These are phyloP conservation scores for Molanna angustata DNA, from an alignment of 2,888 invertebrate genomes.

Conservation along the genomic window DNA sequence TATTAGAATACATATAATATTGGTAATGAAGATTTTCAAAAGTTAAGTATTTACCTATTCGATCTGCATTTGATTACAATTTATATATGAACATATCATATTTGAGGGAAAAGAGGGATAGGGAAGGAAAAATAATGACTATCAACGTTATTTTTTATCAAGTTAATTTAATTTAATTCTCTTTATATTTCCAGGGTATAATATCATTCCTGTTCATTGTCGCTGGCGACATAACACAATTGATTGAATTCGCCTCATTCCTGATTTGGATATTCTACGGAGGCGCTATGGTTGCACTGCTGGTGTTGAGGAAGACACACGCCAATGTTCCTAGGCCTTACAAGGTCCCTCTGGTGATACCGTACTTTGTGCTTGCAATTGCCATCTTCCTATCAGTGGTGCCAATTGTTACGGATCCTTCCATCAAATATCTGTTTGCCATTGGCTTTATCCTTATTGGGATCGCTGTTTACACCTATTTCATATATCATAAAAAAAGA, in stretches of 20 bases:
- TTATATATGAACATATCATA: background rate
- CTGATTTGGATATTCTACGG: constrained; percentile 88
- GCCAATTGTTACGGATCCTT: constrained; percentile 74
- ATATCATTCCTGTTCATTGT: constrained; percentile 69
- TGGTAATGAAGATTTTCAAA: background rate
- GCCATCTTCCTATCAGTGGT: constrained; percentile 70
- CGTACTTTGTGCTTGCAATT: constrained; percentile 67
- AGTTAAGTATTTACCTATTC: background rate
- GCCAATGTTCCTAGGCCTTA: constrained; percentile 69
- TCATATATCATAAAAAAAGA: constrained; percentile 67
- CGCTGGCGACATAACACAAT: constrained; percentile 68
- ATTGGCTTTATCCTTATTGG: constrained; percentile 69
- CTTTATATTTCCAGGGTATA: constrained; percentile 54
- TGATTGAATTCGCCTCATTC: constrained; percentile 86
- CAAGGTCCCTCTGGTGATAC: constrained; percentile 68
- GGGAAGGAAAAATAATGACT: background rate
- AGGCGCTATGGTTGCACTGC: constrained; percentile 72
- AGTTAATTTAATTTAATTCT: background rate
- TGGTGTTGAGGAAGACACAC: constrained; percentile 70
- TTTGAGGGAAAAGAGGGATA: background rate
- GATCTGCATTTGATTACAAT: background rate
- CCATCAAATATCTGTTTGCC: constrained; percentile 73
- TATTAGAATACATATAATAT: background rate
- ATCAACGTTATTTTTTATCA: background rate
- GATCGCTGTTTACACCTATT: constrained; percentile 67